Percentiles rank a stretch among this genome's conserved stretches.
These are phyloP conservation scores for Hippocampus guttulatus DNA, from an alignment of 2,113 vertebrate genomes.

Conservation along the genomic window DNA sequence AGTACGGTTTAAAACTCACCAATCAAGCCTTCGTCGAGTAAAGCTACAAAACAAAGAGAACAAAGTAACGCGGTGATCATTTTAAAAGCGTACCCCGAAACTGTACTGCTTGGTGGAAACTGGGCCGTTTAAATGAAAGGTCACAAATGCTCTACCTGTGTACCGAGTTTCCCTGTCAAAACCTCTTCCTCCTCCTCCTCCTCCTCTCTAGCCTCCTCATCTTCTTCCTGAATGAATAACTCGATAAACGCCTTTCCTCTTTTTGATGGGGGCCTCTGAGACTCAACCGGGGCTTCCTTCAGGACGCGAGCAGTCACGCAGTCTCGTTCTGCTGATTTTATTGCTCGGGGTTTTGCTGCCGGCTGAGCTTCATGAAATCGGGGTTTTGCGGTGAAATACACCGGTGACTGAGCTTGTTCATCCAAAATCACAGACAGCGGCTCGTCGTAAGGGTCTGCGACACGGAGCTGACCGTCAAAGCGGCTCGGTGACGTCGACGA, in stretches of 20 bases:
- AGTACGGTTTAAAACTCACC: background rate
- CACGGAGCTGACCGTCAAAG: constrained; percentile 26
- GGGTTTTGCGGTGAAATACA: constrained; percentile 12
- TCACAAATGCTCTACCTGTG: constrained; percentile 79
- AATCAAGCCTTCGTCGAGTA: background rate
- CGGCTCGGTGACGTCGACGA: background rate
- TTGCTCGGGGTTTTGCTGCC: background rate
- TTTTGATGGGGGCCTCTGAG: constrained; percentile 29
- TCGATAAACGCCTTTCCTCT: constrained; percentile 61
- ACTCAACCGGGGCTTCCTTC: constrained; percentile 37
- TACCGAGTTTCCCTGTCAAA: constrained; percentile 59
- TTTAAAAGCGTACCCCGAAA: background rate
- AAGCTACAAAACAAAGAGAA: background rate
- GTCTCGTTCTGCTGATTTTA: constrained; percentile 16
- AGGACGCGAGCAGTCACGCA: constrained; percentile 40
- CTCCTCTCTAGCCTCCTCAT: constrained; percentile 69
- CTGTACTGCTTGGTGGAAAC: constrained; percentile 1
- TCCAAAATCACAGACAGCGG: constrained; percentile 47
- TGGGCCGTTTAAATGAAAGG: background rate
- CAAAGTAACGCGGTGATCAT: too few species aligned
- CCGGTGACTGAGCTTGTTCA: constrained; percentile 25
- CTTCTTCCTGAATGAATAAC: constrained; percentile 86
- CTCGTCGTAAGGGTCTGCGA: constrained; percentile 60
- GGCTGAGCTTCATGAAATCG: constrained; percentile 7
- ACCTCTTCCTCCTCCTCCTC: constrained; percentile 43